Base-by-base conservation (phyloP, 64 coral and sea anemone species). In the Acropora tenuis region DNA sequence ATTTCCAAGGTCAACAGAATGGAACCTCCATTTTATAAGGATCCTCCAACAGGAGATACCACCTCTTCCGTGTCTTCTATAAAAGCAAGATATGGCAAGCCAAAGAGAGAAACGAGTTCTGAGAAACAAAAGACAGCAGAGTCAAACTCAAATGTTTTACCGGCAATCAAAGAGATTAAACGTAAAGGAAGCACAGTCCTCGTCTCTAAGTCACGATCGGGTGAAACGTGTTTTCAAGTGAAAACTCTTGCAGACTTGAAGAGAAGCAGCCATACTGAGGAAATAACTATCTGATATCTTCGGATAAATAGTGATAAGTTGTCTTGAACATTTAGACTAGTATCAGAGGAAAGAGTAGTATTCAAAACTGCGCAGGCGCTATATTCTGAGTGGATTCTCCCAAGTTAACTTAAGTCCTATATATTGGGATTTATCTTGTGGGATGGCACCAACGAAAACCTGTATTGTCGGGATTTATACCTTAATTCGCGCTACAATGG, bases 191-290 rank as follows among this genome's bases (percentile, higher is more conserved):
- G 82, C 45, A 30, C 72, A 9, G 65, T 85, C 19, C 82, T 85
- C 30, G 82, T 85, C 8, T 72, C 82, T 65, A 85, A 85, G 49
- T 85, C 82, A 16, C 82, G 45, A 71, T 71, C 82, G 2, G 82
- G 82, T 48, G 82, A 85, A 85, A 85, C 82, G 44, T 85, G 82
- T 71, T 85, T 85, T n/a, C 82, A 85, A 49, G 82, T 85, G 2
- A 46, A 85, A 72, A 85, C 82, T 19, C 82, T 44, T 16, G 61
- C 65, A 48, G 18, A 85, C 12, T 69, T 69, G 5, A 47, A 9
- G 5, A 85, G 68, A 72, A 72, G 8, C 10, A 18, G 45, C 8
- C 47, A 16, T 7, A 47, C 44, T 11, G 47, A 71, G 44, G 65
- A 85, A 48, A 71, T 49, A 9, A 72, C 16, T 42, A 18, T 72